Evolutionary conservation across 2,113 vertebrate species (phyloP), one percentile per base, ranked within the genome.

Genomic region (Pituophis catenifer): DNA sequence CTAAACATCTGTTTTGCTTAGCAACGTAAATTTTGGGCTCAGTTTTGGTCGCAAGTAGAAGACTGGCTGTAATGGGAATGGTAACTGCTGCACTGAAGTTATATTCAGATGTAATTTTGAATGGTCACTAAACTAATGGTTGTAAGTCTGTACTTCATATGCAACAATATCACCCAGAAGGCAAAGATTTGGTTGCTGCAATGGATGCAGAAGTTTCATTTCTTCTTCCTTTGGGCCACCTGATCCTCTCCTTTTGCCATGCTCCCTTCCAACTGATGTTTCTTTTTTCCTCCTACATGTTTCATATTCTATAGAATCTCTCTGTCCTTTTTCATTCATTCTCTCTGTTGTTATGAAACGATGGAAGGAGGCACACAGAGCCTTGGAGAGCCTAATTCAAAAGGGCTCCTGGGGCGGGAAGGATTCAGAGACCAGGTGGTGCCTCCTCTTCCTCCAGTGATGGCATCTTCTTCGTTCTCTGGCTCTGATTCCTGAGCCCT

Each of bases 331-430:
- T 24, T 91, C 92, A 6, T 93, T 48, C 55, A 89, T 93, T 85
- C 94, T 91, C 81, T 44, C 86, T 23, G 58, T 33, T 89, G 89
- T 50, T 93, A 1, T n/a, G 90, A 62, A 81, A 89, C 48, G 62
- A 89, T 9, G 53, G 88, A 89, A 81, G 24, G 88, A 92, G 88
- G 38, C 24, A 29, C 57, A 0, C 53, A 52, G 65, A 38, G 59
- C 81, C 55, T 89, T 55, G 93, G 65, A 38, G 88, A 57, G 23
- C 86, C 75, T 58, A 89, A 92, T 86, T 95, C 94, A 91, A 53
- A 81, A 6, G 10, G 44, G 44, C 59, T 89, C n/a, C 24, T 54
- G 75, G 92, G 89, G 89, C 0, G 89, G 92, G 93, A 81, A 65
- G 50, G 29, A 58, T 57, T 93, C 89, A 94, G 52, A 94, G 94